A percentile compares a stretch with the other conserved stretches of the same genome.
Evolutionary conservation across 2,797 vertebrate genomes (phyloP).

Genomic region (Fistularia commersonii): DNA sequence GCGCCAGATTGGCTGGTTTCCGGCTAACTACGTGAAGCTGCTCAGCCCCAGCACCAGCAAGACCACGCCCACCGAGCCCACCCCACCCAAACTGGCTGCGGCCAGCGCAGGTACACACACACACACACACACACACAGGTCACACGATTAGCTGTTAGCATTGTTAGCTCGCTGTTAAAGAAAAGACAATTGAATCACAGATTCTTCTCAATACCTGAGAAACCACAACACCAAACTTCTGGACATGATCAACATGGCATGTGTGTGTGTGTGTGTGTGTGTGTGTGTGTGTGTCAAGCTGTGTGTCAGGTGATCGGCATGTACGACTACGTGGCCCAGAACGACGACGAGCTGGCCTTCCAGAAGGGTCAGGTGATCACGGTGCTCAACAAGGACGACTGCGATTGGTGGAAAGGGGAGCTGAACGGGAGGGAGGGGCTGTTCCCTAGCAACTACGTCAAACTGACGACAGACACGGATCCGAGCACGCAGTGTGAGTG

Average conservation of each 20-base stretch:
- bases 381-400: conserved; percentile 94
- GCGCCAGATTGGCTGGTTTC: conserved; percentile 98
- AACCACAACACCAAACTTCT: too few species aligned
- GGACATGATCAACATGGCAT: too few species aligned
- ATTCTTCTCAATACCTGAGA: not conserved
- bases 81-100: conserved; percentile 79
- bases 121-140: not conserved
- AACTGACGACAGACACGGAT: conserved; percentile 94
- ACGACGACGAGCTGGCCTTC: conserved; percentile 96
- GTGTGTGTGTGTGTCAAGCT: conserved; percentile 51
- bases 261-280: too few species aligned
- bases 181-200: too few species aligned
- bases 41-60: conserved; percentile 96
- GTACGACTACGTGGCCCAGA: conserved; percentile 97
- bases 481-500: conserved; percentile 99
- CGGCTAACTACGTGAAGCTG: conserved; percentile 97
- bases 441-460: conserved; percentile 98
- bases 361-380: conserved; percentile 96
- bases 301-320: conserved; percentile 98
- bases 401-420: conserved; percentile 99
- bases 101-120: conserved; percentile 51
- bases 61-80: conserved; percentile 90
- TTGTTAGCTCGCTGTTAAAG: too few species aligned
- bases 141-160: too few species aligned
- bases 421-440: conserved; percentile 91